Conservation (phyloP, 92 coral and sea anemone genomes). For the Siderastrea radians region DNA sequence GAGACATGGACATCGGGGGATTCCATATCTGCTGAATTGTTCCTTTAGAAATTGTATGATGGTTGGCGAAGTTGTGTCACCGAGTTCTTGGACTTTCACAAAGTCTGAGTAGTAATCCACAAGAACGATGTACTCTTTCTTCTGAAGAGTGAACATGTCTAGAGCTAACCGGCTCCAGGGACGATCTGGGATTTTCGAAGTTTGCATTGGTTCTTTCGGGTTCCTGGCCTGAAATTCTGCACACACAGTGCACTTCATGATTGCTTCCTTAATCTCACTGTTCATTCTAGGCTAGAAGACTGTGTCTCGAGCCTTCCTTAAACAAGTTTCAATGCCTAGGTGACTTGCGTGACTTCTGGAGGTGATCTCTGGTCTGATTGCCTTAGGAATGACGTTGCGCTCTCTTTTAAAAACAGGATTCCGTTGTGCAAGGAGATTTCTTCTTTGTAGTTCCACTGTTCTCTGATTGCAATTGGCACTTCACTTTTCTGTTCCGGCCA, state of each 20-base stretch:
- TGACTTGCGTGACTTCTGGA: conserved; percentile 65
- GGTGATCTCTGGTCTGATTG: conserved; percentile 13
- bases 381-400: too few species aligned
- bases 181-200: conserved; percentile 64
- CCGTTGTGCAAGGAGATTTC: too few species aligned
- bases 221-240: conserved; percentile 54
- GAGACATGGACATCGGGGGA: conserved; percentile 73
- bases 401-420: too few species aligned
- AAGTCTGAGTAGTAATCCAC: conserved; percentile 74
- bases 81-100: conserved; percentile 62
- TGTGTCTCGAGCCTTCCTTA: conserved; percentile 64
- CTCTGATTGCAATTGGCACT: conserved; percentile 12
- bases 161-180: conserved; percentile 72
- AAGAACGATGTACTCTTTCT: conserved; percentile 62
- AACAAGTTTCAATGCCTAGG: conserved; percentile 58
- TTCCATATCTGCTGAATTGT: conserved; percentile 73
- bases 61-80: conserved; percentile 57
- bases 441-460: not conserved
- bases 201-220: conserved; percentile 66
- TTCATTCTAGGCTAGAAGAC: conserved; percentile 75
- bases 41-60: conserved; percentile 61
- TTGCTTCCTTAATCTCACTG: conserved; percentile 47
- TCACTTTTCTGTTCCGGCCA: conserved; percentile 34
- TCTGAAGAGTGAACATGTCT: conserved; percentile 60
- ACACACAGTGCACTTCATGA: conserved; percentile 50